A percentile compares a stretch with the other conserved stretches of the same genome.
phyloP scores from a whole-genome alignment of 2,113 vertebrate species.

The Cathartes aura region DNA sequence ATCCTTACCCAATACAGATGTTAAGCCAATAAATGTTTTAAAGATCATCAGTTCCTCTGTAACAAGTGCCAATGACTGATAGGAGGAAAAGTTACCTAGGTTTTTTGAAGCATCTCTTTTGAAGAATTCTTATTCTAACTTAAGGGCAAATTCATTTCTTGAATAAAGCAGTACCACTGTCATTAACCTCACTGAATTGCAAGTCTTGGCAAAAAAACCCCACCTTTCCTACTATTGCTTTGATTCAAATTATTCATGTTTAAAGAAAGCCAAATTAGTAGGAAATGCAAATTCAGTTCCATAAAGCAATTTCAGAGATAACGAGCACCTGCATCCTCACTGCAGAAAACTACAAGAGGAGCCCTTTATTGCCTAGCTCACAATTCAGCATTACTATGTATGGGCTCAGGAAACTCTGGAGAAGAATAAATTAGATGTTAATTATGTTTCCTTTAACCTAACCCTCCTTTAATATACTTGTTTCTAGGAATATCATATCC shows the following conservation, averaged over 20 bases:
- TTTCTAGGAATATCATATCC: neutral
- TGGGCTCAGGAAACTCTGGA: neutral
- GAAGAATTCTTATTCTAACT: neutral
- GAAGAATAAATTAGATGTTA: neutral
- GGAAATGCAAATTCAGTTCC: neutral
- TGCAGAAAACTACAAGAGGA: neutral
- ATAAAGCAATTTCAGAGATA: conserved; percentile 7
- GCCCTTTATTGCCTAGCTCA: neutral
- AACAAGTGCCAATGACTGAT: neutral
- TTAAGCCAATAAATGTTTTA: neutral
- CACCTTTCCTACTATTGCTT: neutral
- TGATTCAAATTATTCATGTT: neutral
- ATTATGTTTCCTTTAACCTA: neutral
- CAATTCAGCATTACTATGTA: neutral
- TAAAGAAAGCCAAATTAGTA: neutral
- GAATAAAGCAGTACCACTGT: neutral
- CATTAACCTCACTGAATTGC: neutral
- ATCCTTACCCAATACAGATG: accelerated
- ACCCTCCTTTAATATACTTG: neutral
- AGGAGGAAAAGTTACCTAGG: neutral
- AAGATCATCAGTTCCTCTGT: neutral
- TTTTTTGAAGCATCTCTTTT: neutral
- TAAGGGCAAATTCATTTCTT: neutral
- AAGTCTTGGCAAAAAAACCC: neutral
- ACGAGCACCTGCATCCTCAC: neutral